A percentile compares a stretch with the other conserved stretches of the same genome.
Evolutionary conservation across 2,888 invertebrate genomes (phyloP).

Genomic region (Eupelmus urozonus): DNA sequence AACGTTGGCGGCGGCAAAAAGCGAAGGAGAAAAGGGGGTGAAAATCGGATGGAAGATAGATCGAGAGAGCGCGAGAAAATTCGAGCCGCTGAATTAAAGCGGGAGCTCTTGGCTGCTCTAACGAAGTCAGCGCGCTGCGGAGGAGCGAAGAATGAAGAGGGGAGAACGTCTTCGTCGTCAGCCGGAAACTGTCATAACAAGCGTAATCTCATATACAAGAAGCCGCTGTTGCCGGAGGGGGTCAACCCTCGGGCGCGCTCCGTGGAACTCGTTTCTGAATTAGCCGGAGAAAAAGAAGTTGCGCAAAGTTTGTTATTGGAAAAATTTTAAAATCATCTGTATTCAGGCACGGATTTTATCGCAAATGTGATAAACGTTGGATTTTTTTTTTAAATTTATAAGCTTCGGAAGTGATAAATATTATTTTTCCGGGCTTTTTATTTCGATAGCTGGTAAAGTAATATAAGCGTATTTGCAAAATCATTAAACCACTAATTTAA

Average conservation of each 20-base stretch:
- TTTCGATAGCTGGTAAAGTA: too few relatives aligned
- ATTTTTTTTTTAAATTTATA: too few relatives aligned
- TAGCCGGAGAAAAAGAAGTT: slow-evolving; percentile 1
- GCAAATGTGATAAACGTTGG: too few relatives aligned
- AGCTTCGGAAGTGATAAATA: too few relatives aligned
- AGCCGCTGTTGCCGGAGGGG: not conserved
- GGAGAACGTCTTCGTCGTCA: slow-evolving; percentile 43
- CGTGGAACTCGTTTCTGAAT: slow-evolving; percentile 23
- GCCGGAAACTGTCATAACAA: slow-evolving; percentile 72
- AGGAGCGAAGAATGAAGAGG: slow-evolving; percentile 42
- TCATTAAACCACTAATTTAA: too few relatives aligned
- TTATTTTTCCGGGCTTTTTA: too few relatives aligned
- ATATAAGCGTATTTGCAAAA: too few relatives aligned
- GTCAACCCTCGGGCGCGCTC: not conserved
- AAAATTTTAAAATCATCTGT: slow-evolving; percentile 21
- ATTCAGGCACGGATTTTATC: too few relatives aligned
- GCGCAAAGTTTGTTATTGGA: slow-evolving; percentile 22
- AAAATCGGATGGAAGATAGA: slow-evolving; percentile 51
- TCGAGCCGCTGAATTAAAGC: slow-evolving; percentile 69
- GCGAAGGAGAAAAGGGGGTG: slow-evolving; percentile 48
- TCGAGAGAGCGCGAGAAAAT: slow-evolving; percentile 57
- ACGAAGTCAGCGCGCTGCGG: slow-evolving; percentile 69
- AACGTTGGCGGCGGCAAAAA: slow-evolving; percentile 28
- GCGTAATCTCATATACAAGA: slow-evolving; percentile 71
- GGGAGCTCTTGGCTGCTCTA: slow-evolving; percentile 63